phyloP scores from a whole-genome alignment of 2,113 vertebrate species.

The Picathartes gymnocephalus region DNA sequence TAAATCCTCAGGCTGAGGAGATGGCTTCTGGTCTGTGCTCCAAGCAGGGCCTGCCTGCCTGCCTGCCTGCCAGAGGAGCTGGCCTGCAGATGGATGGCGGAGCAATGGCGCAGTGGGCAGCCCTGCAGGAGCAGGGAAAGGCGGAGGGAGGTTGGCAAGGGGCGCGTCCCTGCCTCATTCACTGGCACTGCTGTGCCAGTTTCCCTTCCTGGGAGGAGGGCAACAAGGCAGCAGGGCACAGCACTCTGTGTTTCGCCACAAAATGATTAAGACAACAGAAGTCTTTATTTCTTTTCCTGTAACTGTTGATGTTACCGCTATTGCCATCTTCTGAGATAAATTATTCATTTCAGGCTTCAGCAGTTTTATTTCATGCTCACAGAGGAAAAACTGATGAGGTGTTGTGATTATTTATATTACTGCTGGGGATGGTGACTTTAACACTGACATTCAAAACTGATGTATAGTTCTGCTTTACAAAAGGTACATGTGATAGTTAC shows the following conservation, averaged over 20 bases:
- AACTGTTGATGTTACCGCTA: not conserved
- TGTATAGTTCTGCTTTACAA: not conserved
- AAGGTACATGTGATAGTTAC: not conserved
- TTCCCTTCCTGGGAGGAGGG: not conserved
- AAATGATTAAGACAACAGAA: not conserved
- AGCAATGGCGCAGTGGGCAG: not conserved
- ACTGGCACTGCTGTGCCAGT: not conserved
- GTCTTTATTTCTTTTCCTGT: not conserved
- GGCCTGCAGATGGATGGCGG: not conserved
- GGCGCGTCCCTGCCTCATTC: not conserved
- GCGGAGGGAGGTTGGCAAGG: accelerated
- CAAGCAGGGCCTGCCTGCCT: not conserved
- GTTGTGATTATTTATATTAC: not conserved
- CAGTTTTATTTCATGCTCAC: not conserved
- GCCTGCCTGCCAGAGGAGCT: not conserved
- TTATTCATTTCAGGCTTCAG: not conserved
- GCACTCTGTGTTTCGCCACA: accelerated
- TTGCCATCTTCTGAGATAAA: not conserved
- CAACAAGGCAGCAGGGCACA: not conserved
- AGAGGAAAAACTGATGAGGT: not conserved
- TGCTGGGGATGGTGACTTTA: not conserved
- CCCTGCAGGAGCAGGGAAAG: accelerated
- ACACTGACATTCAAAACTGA: not conserved
- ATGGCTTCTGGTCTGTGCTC: not conserved
- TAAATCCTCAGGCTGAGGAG: not conserved